Conservation (phyloP, 2,888 invertebrate genomes). For the Selenia dentaria region DNA sequence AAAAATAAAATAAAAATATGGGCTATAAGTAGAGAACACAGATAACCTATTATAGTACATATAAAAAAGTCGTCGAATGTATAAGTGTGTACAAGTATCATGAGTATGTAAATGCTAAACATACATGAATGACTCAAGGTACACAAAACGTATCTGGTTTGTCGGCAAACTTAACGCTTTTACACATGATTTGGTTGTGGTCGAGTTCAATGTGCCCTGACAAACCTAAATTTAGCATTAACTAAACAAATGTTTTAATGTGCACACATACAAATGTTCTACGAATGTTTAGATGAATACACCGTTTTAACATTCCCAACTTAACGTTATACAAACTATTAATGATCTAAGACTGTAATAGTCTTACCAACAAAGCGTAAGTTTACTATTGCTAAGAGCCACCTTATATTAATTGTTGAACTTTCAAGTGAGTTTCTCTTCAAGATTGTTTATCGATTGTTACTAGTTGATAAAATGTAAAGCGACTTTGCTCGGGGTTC, state of each 20-base stretch:
- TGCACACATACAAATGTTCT: constrained; percentile 9
- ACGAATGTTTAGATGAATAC: constrained; percentile 7
- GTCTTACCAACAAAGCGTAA: not conserved
- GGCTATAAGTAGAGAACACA: too few species aligned
- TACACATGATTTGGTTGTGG: constrained; percentile 42
- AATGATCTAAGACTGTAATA: not conserved
- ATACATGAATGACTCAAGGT: constrained; percentile 3
- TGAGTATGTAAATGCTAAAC: too few species aligned
- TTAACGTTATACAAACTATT: not conserved
- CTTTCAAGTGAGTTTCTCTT: constrained; percentile 1
- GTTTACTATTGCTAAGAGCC: not conserved
- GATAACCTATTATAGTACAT: too few species aligned
- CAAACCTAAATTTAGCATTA: constrained; percentile 57
- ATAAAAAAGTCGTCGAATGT: too few species aligned
- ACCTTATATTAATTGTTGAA: constrained; percentile 2
- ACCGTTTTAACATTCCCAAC: not conserved
- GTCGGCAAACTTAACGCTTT: constrained; percentile 35
- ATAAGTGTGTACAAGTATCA: too few species aligned
- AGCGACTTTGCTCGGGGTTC: constrained; percentile 18
- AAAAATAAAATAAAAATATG: too few species aligned
- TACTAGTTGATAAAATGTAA: constrained; percentile 12
- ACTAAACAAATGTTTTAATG: constrained; percentile 42
- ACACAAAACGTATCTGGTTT: constrained; percentile 6
- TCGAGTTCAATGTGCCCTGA: constrained; percentile 53
- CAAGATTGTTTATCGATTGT: constrained; percentile 16